Evolutionary conservation across 1,140 invertebrate species (phyloP).

Genomic region (Drosophila fuyamai): DNA sequence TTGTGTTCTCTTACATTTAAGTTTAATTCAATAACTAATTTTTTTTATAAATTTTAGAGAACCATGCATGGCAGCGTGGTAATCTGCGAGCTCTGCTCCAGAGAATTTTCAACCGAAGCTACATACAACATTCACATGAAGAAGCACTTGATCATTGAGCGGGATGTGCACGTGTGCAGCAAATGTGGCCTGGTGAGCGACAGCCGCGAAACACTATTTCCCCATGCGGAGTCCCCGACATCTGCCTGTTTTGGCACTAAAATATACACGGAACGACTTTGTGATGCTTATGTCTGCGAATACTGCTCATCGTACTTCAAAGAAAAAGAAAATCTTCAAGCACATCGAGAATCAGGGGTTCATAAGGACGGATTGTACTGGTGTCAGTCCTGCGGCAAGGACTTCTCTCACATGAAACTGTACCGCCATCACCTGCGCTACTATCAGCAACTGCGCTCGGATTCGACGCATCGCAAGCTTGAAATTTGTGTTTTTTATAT

Average conservation of each 20-base stretch:
- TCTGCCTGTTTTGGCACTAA: constrained; percentile 40
- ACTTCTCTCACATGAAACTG: constrained; percentile 60
- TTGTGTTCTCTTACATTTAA: neutral
- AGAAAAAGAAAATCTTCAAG: constrained; percentile 42
- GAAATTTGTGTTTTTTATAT: constrained; percentile 66
- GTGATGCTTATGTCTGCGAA: constrained; percentile 67
- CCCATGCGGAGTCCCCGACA: constrained; percentile 23
- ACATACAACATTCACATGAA: constrained; percentile 67
- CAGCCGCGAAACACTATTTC: constrained; percentile 32
- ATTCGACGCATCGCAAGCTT: constrained; percentile 42
- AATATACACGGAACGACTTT: constrained; percentile 41
- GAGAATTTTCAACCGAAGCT: constrained; percentile 60
- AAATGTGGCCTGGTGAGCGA: constrained; percentile 64
- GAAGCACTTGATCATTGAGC: constrained; percentile 64
- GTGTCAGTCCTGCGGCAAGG: constrained; percentile 64
- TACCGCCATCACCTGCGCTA: constrained; percentile 72
- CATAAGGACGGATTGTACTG: constrained; percentile 59
- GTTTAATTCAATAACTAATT: neutral
- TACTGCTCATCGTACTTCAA: constrained; percentile 68
- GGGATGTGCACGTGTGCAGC: constrained; percentile 54
- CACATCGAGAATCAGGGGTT: constrained; percentile 60
- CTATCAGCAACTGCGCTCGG: constrained; percentile 51
- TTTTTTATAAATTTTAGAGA: constrained; percentile 25
- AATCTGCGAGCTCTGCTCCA: constrained; percentile 66
- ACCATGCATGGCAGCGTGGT: constrained; percentile 51